Base-by-base conservation (phyloP, 2,797 vertebrate species). In the Enteromius fasciolatus region DNA sequence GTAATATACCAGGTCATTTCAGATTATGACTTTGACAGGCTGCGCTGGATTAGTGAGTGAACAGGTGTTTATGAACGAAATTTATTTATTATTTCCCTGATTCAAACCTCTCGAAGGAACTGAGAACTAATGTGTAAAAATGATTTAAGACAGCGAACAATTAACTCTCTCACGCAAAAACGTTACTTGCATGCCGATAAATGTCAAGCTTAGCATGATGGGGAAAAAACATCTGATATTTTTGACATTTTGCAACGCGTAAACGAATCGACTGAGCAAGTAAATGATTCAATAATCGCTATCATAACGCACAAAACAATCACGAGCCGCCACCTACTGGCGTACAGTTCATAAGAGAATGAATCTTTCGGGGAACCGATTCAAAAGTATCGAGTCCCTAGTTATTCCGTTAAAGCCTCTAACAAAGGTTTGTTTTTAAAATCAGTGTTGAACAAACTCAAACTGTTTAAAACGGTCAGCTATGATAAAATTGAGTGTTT, bases 351-450 rank as follows among this genome's bases (percentile, higher is more conserved):
- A 18, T 28, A 15, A 3, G 23, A 10, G 23, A 77, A 31, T 20
- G 39, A 46, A 28, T 64, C 57, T 48, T 64, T 63, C 14, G 11
- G 41, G 31, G 57, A 77, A 48, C 75, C 57, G 54, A 76, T 18
- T 61, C 14, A 41, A 36, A 36, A 14, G 36, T 3, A 25, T 41
- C 4, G 39, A 63, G 0, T 77, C 57, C 31, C 57, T 20, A n/a
- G 10, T 23, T 28, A 63, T 41, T 5, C 7, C 3, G 50, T 17
- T 54, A 52, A n/a, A 46, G 6, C 10, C 7, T 0, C 4, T 0
- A 33, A 18, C 46, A 57, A 31, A 41, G 39, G 12, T n/a, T 17
- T 74, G 31, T 15, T 10, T 20, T 14, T 81, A 4, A 39, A 11
- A 73, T 23, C 5, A n/a, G 41, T 15, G 15, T 2, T 2, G 5